A percentile compares a stretch with the other conserved stretches of the same genome.
These are phyloP conservation scores for Pecten maximus DNA, from an alignment of 2,888 invertebrate genomes.

Conservation along the genomic window DNA sequence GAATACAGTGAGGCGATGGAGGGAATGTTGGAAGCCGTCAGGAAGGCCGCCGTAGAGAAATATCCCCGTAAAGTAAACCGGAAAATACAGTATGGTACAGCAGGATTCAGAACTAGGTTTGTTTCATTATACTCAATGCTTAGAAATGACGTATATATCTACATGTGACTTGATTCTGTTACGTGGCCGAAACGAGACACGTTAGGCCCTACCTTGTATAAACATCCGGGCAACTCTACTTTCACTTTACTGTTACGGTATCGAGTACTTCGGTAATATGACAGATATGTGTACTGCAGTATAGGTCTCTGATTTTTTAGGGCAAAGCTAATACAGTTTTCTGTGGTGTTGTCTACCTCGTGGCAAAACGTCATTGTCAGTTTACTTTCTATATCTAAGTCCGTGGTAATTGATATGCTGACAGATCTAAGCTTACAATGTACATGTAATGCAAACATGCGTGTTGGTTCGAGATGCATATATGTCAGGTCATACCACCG, in stretches of 20 bases:
- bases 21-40: background rate
- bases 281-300: background rate
- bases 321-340: too few species aligned
- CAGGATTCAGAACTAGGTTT: constrained; percentile 84
- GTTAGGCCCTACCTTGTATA: background rate
- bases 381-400: too few species aligned
- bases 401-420: too few species aligned
- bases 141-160: background rate
- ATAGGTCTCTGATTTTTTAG: too few species aligned
- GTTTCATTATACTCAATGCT: constrained; percentile 46
- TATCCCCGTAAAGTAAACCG: constrained; percentile 69
- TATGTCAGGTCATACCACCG: too few species aligned
- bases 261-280: background rate
- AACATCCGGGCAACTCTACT: background rate
- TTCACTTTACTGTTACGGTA: background rate
- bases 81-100: constrained; percentile 83
- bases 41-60: constrained; percentile 53
- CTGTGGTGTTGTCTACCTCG: too few species aligned
- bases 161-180: constrained; percentile 19
- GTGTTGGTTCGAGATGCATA: too few species aligned
- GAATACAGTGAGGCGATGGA: background rate
- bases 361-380: too few species aligned
- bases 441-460: too few species aligned
- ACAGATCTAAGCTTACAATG: too few species aligned
- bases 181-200: background rate